Evolutionary conservation across 23 tunicate genomes (phyloP).

Genomic region (Styela clava): DNA sequence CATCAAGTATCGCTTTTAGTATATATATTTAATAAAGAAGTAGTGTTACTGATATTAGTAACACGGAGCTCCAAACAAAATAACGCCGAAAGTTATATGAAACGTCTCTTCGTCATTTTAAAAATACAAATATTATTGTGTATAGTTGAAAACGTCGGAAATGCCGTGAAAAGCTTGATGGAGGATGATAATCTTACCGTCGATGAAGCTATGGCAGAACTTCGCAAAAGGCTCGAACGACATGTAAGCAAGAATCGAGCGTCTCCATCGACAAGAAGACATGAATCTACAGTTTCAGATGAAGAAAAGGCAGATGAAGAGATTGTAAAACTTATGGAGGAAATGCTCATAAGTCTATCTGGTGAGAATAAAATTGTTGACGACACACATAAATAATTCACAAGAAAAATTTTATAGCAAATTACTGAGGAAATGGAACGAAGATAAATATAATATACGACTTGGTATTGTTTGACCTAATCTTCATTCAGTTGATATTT

Average conservation of each 20-base stretch:
- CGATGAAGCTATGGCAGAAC: conserved; percentile 15
- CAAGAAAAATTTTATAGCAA: too few species aligned
- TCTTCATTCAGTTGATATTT: too few species aligned
- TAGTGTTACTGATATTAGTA: not conserved
- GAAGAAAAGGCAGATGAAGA: not conserved
- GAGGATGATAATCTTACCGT: not conserved
- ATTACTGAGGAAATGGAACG: too few species aligned
- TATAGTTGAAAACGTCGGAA: conserved; percentile 17
- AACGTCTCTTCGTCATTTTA: too few species aligned
- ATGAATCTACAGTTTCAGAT: not conserved
- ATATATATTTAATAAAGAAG: too few species aligned
- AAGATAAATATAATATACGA: too few species aligned
- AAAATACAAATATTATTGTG: too few species aligned
- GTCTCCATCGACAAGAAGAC: conserved; percentile 10
- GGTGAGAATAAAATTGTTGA: too few species aligned
- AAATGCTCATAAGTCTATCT: not conserved
- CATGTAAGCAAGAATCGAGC: not conserved
- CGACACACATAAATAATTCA: too few species aligned
- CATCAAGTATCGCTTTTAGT: not conserved
- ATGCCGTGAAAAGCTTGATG: conserved; percentile 14
- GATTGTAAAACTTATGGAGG: not conserved
- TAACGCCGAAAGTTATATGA: too few species aligned
- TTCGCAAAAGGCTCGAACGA: not conserved
- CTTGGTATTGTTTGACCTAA: too few species aligned
- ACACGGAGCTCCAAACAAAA: not conserved